These are phyloP conservation scores for Prionchulus punctatus DNA, from an alignment of 2,888 invertebrate species.

Conservation along the genomic window DNA sequence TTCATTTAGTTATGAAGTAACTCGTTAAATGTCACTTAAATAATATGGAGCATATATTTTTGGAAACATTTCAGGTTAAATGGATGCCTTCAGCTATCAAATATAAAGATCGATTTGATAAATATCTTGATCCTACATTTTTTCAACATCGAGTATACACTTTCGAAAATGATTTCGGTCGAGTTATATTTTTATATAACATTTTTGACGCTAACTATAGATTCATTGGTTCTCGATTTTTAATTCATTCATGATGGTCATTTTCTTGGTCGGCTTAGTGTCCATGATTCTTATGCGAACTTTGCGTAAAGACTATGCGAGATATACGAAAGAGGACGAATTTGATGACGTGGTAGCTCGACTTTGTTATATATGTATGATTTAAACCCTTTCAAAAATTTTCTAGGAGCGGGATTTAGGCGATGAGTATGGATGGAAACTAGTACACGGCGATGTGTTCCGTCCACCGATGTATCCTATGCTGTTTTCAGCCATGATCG, in stretches of 20 bases:
- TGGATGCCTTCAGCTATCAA: conserved; percentile 72
- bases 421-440: conserved; percentile 99
- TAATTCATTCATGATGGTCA: conserved; percentile 99
- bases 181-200: no score
- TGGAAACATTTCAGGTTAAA: conserved; percentile 56
- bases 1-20: conserved; percentile 71
- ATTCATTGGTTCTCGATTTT: conserved; percentile 99
- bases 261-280: conserved; percentile 89
- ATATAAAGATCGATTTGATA: conserved; percentile 90
- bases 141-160: conserved; percentile 75
- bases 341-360: conserved; percentile 67
- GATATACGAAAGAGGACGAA: conserved; percentile 95
- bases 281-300: conserved; percentile 99
- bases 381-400: not conserved
- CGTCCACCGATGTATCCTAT: conserved; percentile 77
- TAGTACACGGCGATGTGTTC: conserved; percentile 98
- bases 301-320: conserved; percentile 92
- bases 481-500: conserved; percentile 80
- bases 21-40: no score
- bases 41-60: no score
- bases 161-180: no score
- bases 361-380: not conserved
- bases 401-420: conserved; percentile 78
- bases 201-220: conserved; percentile 38
- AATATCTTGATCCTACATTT: conserved; percentile 95